Conservation (phyloP, 2,797 vertebrate species). For the Coendou prehensilis region DNA sequence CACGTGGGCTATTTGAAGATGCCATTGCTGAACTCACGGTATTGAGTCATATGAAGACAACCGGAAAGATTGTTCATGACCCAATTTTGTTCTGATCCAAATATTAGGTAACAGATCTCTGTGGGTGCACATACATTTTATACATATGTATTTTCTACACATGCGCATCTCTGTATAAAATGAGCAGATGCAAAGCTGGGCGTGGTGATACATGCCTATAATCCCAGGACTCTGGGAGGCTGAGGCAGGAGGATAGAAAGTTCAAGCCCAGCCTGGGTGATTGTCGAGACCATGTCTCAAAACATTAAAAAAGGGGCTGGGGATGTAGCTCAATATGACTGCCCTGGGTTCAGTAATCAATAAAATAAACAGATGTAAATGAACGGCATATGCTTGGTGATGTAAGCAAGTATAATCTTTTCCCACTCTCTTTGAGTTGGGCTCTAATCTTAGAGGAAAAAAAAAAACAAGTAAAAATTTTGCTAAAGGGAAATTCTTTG, state of each 20-base stretch:
- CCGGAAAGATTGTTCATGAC: neutral
- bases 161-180: neutral
- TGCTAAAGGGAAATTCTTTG: conserved; percentile 5
- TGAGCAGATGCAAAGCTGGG: neutral
- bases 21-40: neutral
- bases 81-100: neutral
- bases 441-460: neutral
- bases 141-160: neutral
- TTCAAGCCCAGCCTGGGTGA: neutral
- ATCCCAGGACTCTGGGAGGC: neutral
- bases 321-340: neutral
- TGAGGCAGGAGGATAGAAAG: neutral
- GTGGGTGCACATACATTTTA: neutral
- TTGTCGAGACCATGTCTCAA: neutral
- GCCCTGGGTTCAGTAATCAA: neutral
- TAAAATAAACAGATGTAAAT: conserved; percentile 33
- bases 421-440: neutral
- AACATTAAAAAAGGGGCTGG: neutral
- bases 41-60: neutral
- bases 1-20: neutral
- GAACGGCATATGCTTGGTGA: neutral
- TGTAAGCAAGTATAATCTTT: neutral
- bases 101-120: neutral
- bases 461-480: conserved; percentile 6
- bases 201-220: neutral